Conservation (phyloP, 1,140 invertebrate genomes). For the Protaetia brevitarsis region DNA sequence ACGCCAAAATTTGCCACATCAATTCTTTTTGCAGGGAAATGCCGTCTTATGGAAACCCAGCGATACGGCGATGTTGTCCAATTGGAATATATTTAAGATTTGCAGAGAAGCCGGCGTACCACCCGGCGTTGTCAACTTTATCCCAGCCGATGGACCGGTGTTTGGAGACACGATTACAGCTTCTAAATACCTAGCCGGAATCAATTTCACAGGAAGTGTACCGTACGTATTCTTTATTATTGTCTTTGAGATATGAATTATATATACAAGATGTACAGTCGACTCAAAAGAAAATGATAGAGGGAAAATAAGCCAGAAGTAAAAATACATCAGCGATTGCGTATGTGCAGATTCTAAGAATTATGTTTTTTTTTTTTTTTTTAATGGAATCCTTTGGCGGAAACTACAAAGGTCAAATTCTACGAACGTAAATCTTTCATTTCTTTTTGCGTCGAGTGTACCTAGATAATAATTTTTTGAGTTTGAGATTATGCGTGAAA, state of each 20-base stretch:
- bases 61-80: constrained; percentile 94
- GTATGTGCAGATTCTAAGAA: no score
- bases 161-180: constrained; percentile 91
- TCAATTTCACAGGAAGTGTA: constrained; percentile 98
- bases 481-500: constrained; percentile 4
- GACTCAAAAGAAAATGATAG: no score
- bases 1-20: not conserved
- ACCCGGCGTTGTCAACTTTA: constrained; percentile 94
- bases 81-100: constrained; percentile 92
- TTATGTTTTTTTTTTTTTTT: no score
- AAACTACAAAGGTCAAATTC: no score
- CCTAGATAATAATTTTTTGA: not conserved
- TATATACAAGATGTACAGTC: no score
- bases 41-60: constrained; percentile 98
- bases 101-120: constrained; percentile 92
- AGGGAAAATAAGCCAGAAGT: no score
- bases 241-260: not conserved
- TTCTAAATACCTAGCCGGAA: constrained; percentile 82
- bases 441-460: no score
- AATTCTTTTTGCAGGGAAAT: constrained; percentile 69
- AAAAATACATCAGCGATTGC: no score
- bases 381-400: no score
- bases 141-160: constrained; percentile 91
- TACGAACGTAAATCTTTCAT: no score
- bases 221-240: constrained; percentile 57